Conservation (phyloP, 2,797 vertebrate genomes). For the Syngnathus acus region DNA sequence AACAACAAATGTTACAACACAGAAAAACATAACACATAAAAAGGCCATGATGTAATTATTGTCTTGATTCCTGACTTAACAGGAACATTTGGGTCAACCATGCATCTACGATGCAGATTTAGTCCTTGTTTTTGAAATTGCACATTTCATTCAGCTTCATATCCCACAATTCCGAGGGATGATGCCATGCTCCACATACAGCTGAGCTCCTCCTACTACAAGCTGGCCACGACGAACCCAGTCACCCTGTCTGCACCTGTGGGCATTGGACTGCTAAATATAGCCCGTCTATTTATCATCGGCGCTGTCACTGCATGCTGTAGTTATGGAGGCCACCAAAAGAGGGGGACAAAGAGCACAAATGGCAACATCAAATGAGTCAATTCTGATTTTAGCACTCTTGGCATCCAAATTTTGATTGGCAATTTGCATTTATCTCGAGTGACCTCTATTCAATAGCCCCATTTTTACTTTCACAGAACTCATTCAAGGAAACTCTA, state of each 20-base stretch:
- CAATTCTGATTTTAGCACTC: neutral
- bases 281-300: slow-evolving; percentile 11
- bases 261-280: slow-evolving; percentile 18
- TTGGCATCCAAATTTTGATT: neutral
- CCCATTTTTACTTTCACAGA: too few species aligned
- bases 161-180: neutral
- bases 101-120: neutral
- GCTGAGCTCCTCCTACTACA: slow-evolving; percentile 23
- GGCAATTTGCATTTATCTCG: neutral
- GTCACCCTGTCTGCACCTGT: slow-evolving; percentile 19
- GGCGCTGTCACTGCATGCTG: slow-evolving; percentile 6
- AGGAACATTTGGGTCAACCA: slow-evolving; percentile 18
- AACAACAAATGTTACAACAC: neutral
- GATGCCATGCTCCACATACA: slow-evolving; percentile 26
- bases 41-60: neutral
- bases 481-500: too few species aligned
- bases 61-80: neutral
- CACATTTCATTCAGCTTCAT: slow-evolving; percentile 20
- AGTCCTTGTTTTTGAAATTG: neutral
- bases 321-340: slow-evolving; percentile 23
- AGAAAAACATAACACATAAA: neutral
- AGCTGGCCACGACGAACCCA: slow-evolving; percentile 15
- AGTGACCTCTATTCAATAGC: neutral
- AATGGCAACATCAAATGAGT: neutral
- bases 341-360: slow-evolving; percentile 10